Base-by-base conservation (phyloP, 2,113 vertebrate species). In the Lycaon pictus region DNA sequence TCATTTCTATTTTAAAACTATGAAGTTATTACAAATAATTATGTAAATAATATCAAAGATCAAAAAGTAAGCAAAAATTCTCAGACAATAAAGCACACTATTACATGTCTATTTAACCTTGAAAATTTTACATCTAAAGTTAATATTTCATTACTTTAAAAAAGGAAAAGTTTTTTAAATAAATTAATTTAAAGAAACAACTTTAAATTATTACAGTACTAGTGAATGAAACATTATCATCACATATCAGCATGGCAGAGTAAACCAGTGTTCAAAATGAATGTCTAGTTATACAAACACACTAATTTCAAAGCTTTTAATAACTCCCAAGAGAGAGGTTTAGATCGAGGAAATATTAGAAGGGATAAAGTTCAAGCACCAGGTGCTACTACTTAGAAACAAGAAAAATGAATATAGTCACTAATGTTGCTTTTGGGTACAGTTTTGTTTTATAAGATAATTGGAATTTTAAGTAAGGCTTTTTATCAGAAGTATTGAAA, bases 391-490 rank as follows among this genome's bases (percentile, higher is more conserved):
- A 94, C 62, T 97, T 97, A 93, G 32, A 79, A 92, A 62, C 3
- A 94, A 93, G 56, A 95, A 95, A 96, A 97, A 88, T 94, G 37
- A 93, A 65, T 79, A 82, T 13, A 72, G 17, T 82, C 79, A 71
- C 93, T 95, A 97, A 89, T 20, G 20, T 86, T 88, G 32, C 69
- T 96, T 95, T 11, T 94, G 93, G 76, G 80, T 80, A 84, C n/a
- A 93, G 79, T 94, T 96, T 82, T 91, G 77, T 89, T 86, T 88
- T 83, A 82, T 60, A 83, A 87, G 69, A 74, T 90, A 97, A 97
- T 74, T 94, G 37, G 11, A 95, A 90, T 94, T 60, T 93, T 97
- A 92, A 80, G 43, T 81, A 84, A 58, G 16, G 0, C 5, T 35
- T 96, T 97, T 84, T 95, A 85, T 95, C 16, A 86, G 55, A 92